Evolutionary conservation across 2,888 invertebrate species (phyloP).

Genomic region (Orthonychiurus folsomi): DNA sequence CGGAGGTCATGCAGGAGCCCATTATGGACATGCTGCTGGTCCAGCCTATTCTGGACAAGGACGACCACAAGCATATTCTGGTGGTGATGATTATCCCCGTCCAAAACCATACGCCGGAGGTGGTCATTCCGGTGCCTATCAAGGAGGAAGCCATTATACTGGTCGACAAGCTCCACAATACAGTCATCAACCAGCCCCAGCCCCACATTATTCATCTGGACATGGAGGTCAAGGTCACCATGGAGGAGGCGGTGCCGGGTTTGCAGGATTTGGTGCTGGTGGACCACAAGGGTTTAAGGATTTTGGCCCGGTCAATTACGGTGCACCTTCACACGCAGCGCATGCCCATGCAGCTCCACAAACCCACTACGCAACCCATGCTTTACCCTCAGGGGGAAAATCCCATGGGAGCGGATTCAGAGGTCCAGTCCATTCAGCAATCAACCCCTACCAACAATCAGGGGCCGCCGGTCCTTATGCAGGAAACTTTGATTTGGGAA

Average conservation of each 20-base stretch:
- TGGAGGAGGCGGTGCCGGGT: not conserved
- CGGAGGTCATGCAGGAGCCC: constrained; percentile 15
- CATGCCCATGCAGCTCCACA: not conserved
- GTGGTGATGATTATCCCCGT: constrained; percentile 10
- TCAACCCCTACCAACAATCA: constrained; percentile 20
- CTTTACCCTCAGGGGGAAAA: not conserved
- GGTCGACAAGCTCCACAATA: not conserved
- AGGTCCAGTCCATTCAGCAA: constrained; percentile 17
- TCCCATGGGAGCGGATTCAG: not conserved
- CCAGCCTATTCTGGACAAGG: constrained; percentile 14
- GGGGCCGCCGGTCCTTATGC: constrained; percentile 32
- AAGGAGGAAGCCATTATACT: constrained; percentile 9
- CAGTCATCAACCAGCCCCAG: constrained; percentile 11
- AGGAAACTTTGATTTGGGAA: constrained; percentile 37
- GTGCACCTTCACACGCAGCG: constrained; percentile 7
- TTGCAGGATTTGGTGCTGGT: constrained; percentile 7
- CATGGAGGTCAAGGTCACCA: constrained; percentile 1
- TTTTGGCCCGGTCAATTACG: constrained; percentile 11
- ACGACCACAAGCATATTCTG: constrained; percentile 4
- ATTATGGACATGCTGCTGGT: constrained; percentile 12
- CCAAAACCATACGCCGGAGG: constrained; percentile 13
- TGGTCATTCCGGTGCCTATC: constrained; percentile 1
- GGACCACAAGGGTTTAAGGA: not conserved
- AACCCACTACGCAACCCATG: not conserved
- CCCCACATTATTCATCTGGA: constrained; percentile 16